Base-by-base conservation (phyloP, 2,797 vertebrate species). In the Cyprinodon diabolis region DNA sequence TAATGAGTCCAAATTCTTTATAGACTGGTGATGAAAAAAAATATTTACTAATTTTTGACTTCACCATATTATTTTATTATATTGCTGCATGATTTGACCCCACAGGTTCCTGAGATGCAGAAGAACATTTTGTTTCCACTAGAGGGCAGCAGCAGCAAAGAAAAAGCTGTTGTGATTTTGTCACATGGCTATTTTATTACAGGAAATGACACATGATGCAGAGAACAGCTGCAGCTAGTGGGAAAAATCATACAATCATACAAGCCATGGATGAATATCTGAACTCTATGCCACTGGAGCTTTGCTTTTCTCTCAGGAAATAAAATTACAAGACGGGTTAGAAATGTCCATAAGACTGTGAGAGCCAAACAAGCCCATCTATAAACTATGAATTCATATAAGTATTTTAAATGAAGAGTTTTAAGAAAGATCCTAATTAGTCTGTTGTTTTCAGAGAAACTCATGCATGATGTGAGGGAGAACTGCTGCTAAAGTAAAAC, bases 61-160 rank as follows among this genome's bases (percentile, higher is more conserved):
- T 6, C 8, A 17, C 35, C 7, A 43, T 5, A 63, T 63, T 51
- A 23, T 62, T 51, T 35, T 45, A 30, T 6, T 6, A 40, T 23
- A 13, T 9, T 75, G 8, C 58, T 51, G 30, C 1, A 15, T 4
- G 19, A 2, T 17, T 17, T 7, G 7, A 60, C 30, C 19, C 3
- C 14, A 48, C 1, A 0, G 10, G 1, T 17, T 49, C 6, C 11
- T 1, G 12, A 69, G 72, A 68, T 10, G n/a, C 30, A 0, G 30
- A 19, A 21, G 14, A 48, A 49, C 11, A 2, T 19, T 0, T 47
- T 0, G 5, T 23, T 19, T 35, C 80, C 93, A 93, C 86, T 74
- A 86, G 92, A 77, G 73, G 91, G 92, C 82, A 86, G 84, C 78
- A 77, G 25, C n/a, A 66, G 66, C 47, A 48, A 43, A 17, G 5